Evolutionary conservation across 2,888 invertebrate genomes (phyloP).

Genomic region (Habrosyne pyritoides): DNA sequence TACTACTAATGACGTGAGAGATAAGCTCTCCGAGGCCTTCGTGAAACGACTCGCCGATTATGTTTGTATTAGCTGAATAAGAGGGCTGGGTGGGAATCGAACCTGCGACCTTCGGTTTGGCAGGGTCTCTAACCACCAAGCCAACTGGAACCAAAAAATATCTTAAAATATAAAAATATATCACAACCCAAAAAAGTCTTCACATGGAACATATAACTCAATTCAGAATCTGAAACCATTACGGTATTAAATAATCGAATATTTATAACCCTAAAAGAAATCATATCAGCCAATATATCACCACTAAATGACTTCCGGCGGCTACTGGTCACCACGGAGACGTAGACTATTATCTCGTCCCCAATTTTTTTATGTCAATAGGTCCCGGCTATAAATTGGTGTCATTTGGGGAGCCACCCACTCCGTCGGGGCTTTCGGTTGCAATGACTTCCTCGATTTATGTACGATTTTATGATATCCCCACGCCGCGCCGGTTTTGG

Average conservation of each 20-base stretch:
- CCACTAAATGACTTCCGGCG: background rate
- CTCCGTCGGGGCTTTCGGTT: constrained; percentile 22
- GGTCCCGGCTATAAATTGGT: constrained; percentile 34
- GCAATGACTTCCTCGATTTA: constrained; percentile 24
- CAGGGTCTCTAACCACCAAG: too few species aligned
- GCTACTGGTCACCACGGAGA: background rate
- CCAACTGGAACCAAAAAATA: too few species aligned
- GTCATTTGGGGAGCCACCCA: constrained; percentile 18
- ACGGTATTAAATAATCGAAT: background rate
- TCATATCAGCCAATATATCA: background rate
- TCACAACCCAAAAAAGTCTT: too few species aligned
- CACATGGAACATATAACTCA: too few species aligned
- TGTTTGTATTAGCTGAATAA: too few species aligned
- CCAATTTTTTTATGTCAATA: constrained; percentile 22
- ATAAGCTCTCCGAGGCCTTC: too few species aligned
- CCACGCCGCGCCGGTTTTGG: background rate
- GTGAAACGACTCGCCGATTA: too few species aligned
- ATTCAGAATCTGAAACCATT: too few species aligned
- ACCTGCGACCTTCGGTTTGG: too few species aligned
- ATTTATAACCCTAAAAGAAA: background rate
- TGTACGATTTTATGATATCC: constrained; percentile 13
- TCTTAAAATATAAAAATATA: too few species aligned
- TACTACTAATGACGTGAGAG: too few species aligned
- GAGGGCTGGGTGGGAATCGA: too few species aligned
- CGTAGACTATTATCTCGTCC: constrained; percentile 27